Evolutionary conservation across 2,797 vertebrate genomes (phyloP).

Genomic region (Chelidonichthys spinosus): DNA sequence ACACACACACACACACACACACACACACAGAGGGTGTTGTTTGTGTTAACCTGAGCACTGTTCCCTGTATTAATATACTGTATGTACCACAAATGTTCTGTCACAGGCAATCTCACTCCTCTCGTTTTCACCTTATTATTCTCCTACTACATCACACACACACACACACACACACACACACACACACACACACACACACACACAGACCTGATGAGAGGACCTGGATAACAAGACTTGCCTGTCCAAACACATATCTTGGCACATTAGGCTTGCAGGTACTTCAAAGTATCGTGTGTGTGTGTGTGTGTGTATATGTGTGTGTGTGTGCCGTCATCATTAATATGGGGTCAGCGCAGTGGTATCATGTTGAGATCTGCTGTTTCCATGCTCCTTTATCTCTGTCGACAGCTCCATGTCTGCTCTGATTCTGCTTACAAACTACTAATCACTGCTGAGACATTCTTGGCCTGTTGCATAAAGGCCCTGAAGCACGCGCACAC

Average conservation of each 20-base stretch:
- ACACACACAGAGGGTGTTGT: neutral
- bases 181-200: neutral
- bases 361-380: constrained; percentile 43
- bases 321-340: constrained; percentile 11
- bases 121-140: constrained; percentile 72
- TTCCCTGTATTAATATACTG: constrained; percentile 22
- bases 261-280: constrained; percentile 37
- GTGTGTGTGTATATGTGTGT: constrained; percentile 12
- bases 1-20: no score
- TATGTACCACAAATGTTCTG: constrained; percentile 59
- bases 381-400: constrained; percentile 30
- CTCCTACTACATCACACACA: constrained; percentile 55
- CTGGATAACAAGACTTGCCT: constrained; percentile 71
- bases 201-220: constrained; percentile 19
- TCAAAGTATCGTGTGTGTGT: constrained; percentile 21
- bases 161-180: neutral
- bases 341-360: constrained; percentile 22
- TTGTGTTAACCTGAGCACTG: neutral
- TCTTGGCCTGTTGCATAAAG: constrained; percentile 50
- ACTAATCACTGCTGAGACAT: constrained; percentile 52
- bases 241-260: constrained; percentile 60
- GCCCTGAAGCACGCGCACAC: constrained; percentile 22
- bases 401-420: constrained; percentile 50
- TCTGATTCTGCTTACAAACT: constrained; percentile 38
- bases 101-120: constrained; percentile 43